A percentile compares a stretch with the other conserved stretches of the same genome.
Conservation (phyloP, 2,888 invertebrate species). For the Agrilus cyanescens region DNA sequence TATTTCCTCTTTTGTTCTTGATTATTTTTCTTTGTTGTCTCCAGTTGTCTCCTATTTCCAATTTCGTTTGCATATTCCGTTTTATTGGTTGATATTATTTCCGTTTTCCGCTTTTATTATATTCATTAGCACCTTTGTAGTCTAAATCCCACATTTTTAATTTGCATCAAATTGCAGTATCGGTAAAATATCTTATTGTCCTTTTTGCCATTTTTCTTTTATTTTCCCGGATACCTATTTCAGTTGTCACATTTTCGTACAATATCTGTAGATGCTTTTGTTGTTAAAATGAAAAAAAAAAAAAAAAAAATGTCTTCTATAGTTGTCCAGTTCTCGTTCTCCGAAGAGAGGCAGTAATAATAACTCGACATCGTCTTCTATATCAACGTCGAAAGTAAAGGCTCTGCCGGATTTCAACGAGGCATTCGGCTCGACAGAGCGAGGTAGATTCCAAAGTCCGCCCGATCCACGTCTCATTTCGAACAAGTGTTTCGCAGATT, state of each 20-base stretch:
- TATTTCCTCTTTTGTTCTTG: no score
- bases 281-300: background rate
- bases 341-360: background rate
- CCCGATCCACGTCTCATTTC: slow-evolving; percentile 27
- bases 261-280: background rate
- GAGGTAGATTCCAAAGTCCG: slow-evolving; percentile 57
- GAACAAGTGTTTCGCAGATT: slow-evolving; percentile 29
- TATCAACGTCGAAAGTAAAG: slow-evolving; percentile 14
- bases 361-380: background rate
- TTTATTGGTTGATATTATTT: no score
- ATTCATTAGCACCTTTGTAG: no score
- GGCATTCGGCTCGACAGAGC: slow-evolving; percentile 76
- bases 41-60: no score
- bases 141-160: no score
- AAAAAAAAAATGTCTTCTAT: background rate
- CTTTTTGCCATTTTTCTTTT: slow-evolving; percentile 1
- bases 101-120: no score
- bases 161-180: no score
- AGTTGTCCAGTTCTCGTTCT: background rate
- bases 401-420: slow-evolving; percentile 74
- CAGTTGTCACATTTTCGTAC: background rate
- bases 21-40: no score
- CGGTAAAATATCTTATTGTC: background rate
- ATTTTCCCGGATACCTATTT: background rate
- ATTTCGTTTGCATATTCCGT: no score